Evolutionary conservation across 2,113 vertebrate species (phyloP).

Genomic region (Nymphicus hollandicus): DNA sequence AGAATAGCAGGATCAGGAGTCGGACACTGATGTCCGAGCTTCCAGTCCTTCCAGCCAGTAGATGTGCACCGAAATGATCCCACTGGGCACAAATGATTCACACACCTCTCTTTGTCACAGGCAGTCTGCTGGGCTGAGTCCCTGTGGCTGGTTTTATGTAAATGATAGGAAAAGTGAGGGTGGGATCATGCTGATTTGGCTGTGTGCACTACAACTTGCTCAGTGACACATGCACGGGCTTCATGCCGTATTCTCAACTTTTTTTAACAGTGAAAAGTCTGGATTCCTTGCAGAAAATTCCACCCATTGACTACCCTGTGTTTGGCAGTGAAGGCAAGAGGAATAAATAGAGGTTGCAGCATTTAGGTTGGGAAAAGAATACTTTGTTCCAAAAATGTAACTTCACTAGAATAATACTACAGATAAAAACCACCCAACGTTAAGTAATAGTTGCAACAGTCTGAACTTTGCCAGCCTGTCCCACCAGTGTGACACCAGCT

Average conservation of each 20-base stretch:
- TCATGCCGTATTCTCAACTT: not conserved
- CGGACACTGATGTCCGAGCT: not conserved
- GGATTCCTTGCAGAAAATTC: constrained; percentile 33
- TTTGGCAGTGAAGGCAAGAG: constrained; percentile 10
- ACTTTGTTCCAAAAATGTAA: not conserved
- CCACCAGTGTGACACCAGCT: not conserved
- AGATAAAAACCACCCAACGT: not conserved
- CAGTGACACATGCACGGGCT: not conserved
- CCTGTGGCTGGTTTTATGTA: not conserved
- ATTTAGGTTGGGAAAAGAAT: not conserved
- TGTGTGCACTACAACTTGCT: not conserved
- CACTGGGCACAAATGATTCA: not conserved
- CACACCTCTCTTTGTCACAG: not conserved
- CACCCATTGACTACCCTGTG: constrained; percentile 42
- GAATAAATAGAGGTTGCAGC: constrained; percentile 24
- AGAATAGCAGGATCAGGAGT: not conserved
- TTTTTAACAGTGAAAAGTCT: constrained; percentile 15
- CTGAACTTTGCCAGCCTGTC: not conserved
- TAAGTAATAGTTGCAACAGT: not conserved
- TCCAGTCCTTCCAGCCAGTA: not conserved
- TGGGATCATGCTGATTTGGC: not conserved
- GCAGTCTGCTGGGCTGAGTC: not conserved
- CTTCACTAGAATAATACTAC: not conserved
- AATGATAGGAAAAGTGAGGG: not conserved
- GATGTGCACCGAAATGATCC: not conserved